Conservation (phyloP, 2,113 vertebrate species). For the Pelecanoides urinatrix region DNA sequence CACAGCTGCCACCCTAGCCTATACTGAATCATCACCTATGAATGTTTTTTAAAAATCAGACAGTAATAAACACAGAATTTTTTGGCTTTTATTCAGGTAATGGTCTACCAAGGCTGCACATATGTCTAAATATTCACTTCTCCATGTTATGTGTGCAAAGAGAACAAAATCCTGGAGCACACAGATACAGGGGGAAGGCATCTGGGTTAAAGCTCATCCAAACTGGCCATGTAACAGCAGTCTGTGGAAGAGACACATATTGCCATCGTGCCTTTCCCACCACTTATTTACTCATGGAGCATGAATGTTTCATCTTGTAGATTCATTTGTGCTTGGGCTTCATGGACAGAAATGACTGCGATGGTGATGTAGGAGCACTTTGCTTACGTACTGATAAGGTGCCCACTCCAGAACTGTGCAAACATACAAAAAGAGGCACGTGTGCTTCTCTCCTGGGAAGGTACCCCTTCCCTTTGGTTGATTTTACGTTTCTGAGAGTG, state of each 20-base stretch:
- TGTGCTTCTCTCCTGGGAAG: neutral
- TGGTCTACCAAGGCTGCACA: neutral
- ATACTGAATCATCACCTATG: neutral
- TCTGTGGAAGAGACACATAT: neutral
- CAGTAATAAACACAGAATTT: neutral
- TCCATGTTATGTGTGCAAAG: neutral
- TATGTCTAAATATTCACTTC: neutral
- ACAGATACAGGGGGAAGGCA: neutral
- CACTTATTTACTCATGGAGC: neutral
- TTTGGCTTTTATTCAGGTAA: neutral
- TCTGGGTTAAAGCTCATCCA: neutral
- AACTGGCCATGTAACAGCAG: neutral
- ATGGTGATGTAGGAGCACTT: neutral
- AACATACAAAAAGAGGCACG: neutral
- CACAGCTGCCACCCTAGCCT: neutral
- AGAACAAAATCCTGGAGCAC: neutral
- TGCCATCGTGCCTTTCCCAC: neutral
- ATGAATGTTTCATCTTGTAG: neutral
- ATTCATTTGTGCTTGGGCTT: neutral
- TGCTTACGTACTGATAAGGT: neutral
- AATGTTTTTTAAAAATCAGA: neutral
- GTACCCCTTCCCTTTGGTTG: neutral
- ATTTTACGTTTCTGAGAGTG: neutral
- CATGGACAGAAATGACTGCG: neutral
- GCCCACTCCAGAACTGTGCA: neutral